Conservation (phyloP, 2,888 invertebrate species). For the Petrolisthes cinctipes region DNA sequence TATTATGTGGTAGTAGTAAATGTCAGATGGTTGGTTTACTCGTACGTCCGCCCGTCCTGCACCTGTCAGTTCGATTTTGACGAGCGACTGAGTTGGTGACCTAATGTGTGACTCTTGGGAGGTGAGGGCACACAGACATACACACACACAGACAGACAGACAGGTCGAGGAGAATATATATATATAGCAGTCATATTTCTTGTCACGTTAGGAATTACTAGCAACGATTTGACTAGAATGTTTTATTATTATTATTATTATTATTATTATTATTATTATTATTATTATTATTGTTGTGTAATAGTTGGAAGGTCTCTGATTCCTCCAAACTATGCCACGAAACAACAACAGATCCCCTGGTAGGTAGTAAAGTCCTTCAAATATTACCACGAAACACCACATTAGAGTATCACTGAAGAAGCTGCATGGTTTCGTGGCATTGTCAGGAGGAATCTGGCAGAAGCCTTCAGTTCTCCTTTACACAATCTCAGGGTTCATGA, state of each 20-base stretch:
- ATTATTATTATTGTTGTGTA: too few species aligned
- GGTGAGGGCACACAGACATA: not conserved
- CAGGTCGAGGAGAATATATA: not conserved
- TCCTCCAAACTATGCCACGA: too few species aligned
- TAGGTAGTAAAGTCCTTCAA: too few species aligned
- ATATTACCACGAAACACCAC: too few species aligned
- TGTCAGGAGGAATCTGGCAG: too few species aligned
- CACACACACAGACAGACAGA: not conserved
- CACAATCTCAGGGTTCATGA: not conserved
- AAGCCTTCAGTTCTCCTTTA: not conserved
- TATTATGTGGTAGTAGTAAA: too few species aligned
- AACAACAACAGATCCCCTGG: too few species aligned
- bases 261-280: conserved; percentile 1
- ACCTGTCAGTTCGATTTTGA: not conserved
- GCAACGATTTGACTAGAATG: not conserved
- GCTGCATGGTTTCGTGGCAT: too few species aligned
- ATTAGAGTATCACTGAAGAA: not conserved
- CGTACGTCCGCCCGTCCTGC: not conserved
- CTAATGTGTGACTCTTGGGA: not conserved
- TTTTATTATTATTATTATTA: not conserved
- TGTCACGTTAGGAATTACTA: not conserved
- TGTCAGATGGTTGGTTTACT: not conserved
- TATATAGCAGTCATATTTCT: not conserved
- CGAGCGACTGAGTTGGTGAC: not conserved
- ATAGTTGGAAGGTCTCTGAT: too few species aligned